phyloP scores from a whole-genome alignment of 2,888 invertebrate species.

The Polymixis flavicincta region DNA sequence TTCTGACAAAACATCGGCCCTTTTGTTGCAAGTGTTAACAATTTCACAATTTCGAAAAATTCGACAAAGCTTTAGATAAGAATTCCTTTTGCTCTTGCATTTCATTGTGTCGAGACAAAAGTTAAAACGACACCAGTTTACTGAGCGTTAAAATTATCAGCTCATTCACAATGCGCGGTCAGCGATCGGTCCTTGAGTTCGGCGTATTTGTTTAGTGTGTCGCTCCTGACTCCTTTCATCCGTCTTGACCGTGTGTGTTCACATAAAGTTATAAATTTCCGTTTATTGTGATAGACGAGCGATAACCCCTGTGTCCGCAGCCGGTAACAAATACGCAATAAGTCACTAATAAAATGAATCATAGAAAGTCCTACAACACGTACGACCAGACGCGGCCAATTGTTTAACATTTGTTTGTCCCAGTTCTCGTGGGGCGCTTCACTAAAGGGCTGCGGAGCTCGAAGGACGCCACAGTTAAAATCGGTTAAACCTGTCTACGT shows the following conservation, averaged over 20 bases:
- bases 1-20: slow-evolving; percentile 64
- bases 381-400: slow-evolving; percentile 42
- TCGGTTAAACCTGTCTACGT: slow-evolving; percentile 64
- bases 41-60: slow-evolving; percentile 73
- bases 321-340: slow-evolving; percentile 76
- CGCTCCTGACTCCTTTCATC: slow-evolving; percentile 62
- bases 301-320: slow-evolving; percentile 84
- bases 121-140: slow-evolving; percentile 62
- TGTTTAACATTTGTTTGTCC: slow-evolving; percentile 58
- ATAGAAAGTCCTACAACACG: slow-evolving; percentile 73
- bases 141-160: slow-evolving; percentile 69
- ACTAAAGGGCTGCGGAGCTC: slow-evolving; percentile 46
- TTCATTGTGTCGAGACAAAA: slow-evolving; percentile 66
- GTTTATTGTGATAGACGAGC: slow-evolving; percentile 77
- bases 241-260: slow-evolving; percentile 56
- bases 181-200: slow-evolving; percentile 65
- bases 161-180: slow-evolving; percentile 64
- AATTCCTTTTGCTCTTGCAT: slow-evolving; percentile 54
- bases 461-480: slow-evolving; percentile 56
- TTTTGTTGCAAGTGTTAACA: slow-evolving; percentile 82
- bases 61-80: slow-evolving; percentile 64
- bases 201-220: slow-evolving; percentile 61
- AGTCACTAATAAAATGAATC: slow-evolving; percentile 78
- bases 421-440: slow-evolving; percentile 54
- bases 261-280: slow-evolving; percentile 75